These are phyloP conservation scores for Bungarus multicinctus DNA, from an alignment of 2,113 vertebrate genomes.

Conservation along the genomic window DNA sequence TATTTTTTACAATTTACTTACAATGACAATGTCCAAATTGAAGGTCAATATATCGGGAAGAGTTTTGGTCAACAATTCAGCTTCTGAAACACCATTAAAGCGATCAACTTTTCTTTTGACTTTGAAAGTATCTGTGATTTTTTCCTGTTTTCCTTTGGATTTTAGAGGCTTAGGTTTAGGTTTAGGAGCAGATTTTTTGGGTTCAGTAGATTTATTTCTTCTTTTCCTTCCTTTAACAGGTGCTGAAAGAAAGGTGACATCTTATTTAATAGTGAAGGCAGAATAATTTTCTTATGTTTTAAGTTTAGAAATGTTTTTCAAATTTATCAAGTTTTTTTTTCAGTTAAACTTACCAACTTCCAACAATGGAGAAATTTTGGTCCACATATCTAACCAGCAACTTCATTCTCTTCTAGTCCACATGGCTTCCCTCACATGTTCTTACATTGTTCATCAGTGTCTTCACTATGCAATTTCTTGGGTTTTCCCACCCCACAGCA, in stretches of 20 bases:
- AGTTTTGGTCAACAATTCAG: conserved; percentile 94
- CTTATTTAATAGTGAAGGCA: not conserved
- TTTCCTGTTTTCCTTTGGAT: conserved; percentile 89
- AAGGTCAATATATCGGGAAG: conserved; percentile 92
- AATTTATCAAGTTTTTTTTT: not conserved
- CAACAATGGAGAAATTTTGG: not conserved
- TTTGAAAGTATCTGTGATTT: conserved; percentile 95
- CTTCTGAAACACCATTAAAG: conserved; percentile 95
- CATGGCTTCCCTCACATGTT: not conserved
- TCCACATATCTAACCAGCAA: not conserved
- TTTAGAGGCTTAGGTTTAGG: conserved; percentile 61
- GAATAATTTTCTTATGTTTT: not conserved
- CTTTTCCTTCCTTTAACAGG: conserved; percentile 80
- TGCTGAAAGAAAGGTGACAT: conserved; percentile 67
- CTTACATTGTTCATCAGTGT: not conserved
- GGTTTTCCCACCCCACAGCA: not conserved
- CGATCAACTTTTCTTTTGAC: conserved; percentile 96
- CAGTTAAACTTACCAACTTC: not conserved
- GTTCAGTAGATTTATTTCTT: conserved; percentile 74
- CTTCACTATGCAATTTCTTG: not conserved
- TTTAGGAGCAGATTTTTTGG: conserved; percentile 63
- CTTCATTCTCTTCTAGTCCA: not conserved
- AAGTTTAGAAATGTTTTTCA: not conserved
- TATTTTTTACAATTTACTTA: conserved; percentile 67
- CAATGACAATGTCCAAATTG: conserved; percentile 97